phyloP scores from a whole-genome alignment of 2,888 invertebrate species.

The Hyposoter didymator region DNA sequence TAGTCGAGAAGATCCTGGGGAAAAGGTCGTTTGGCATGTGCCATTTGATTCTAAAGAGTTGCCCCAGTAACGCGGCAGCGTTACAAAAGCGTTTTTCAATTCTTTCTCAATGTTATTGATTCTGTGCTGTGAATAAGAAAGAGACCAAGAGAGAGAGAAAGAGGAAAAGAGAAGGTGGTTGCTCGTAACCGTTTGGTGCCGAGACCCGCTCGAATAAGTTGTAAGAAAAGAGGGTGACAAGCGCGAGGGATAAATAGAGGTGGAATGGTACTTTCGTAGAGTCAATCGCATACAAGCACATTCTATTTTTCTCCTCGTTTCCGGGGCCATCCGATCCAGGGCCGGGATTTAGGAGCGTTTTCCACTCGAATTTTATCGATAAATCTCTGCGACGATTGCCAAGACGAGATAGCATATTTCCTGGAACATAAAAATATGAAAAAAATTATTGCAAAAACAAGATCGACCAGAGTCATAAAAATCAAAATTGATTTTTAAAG shows the following conservation, averaged over 20 bases:
- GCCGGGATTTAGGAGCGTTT: conserved; percentile 33
- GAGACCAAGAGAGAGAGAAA: neutral
- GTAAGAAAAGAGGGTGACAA: conserved; percentile 10
- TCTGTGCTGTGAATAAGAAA: conserved; percentile 5
- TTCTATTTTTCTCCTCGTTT: conserved; percentile 35
- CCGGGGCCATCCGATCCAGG: conserved; percentile 8
- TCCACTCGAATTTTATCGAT: conserved; percentile 24
- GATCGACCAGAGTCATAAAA: neutral
- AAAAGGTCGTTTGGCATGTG: conserved; percentile 4
- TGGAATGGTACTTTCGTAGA: conserved; percentile 3
- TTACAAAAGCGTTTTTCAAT: conserved; percentile 40
- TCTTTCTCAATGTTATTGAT: conserved; percentile 41
- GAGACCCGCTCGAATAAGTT: neutral
- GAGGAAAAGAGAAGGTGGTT: neutral
- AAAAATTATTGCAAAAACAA: neutral
- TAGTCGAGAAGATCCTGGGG: neutral
- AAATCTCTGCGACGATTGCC: conserved; percentile 1
- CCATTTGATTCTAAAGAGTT: conserved; percentile 12
- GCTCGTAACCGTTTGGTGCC: conserved; percentile 3
- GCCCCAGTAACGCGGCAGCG: neutral
- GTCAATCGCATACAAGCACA: conserved; percentile 1
- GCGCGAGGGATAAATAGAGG: conserved; percentile 4
- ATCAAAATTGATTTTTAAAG: neutral
- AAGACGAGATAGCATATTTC: conserved; percentile 14
- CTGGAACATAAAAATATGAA: neutral